Evolutionary conservation across 2,113 vertebrate species (phyloP).

Genomic region (Saguinus imperator): DNA sequence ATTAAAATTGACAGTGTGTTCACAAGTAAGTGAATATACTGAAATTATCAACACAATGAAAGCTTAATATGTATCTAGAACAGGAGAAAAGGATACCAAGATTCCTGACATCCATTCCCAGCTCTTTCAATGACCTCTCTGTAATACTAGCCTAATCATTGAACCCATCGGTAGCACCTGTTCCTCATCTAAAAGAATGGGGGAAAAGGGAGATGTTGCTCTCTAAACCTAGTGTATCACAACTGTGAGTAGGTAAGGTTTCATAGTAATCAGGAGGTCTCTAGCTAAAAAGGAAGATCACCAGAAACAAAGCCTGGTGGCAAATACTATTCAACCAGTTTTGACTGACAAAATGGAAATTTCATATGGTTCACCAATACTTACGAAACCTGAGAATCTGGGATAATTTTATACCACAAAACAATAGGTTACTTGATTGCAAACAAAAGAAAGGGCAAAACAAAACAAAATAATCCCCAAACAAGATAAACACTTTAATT

Average conservation of each 20-base stretch:
- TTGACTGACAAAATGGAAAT: neutral
- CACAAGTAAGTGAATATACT: neutral
- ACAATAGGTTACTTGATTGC: neutral
- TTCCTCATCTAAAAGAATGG: neutral
- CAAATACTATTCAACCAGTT: constrained; percentile 37
- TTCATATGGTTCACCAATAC: neutral
- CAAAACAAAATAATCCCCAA: neutral
- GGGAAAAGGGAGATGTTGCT: neutral
- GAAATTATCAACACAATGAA: constrained; percentile 39
- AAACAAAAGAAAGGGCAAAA: constrained; percentile 13
- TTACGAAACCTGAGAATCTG: constrained; percentile 28
- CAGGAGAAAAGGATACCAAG: constrained; percentile 19
- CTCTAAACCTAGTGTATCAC: neutral
- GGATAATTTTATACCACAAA: constrained; percentile 2
- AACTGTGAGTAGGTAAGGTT: neutral
- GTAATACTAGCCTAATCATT: constrained; percentile 50
- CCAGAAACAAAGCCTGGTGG: constrained; percentile 28
- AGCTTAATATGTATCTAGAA: constrained; percentile 52
- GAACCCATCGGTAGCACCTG: neutral
- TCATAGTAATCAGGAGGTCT: neutral
- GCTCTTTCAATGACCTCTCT: constrained; percentile 63
- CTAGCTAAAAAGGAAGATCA: neutral
- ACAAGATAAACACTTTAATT: neutral
- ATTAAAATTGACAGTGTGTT: neutral
- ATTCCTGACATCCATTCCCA: neutral